Evolutionary conservation across 2,113 vertebrate genomes (phyloP).

Genomic region (Alaudala cheleensis): DNA sequence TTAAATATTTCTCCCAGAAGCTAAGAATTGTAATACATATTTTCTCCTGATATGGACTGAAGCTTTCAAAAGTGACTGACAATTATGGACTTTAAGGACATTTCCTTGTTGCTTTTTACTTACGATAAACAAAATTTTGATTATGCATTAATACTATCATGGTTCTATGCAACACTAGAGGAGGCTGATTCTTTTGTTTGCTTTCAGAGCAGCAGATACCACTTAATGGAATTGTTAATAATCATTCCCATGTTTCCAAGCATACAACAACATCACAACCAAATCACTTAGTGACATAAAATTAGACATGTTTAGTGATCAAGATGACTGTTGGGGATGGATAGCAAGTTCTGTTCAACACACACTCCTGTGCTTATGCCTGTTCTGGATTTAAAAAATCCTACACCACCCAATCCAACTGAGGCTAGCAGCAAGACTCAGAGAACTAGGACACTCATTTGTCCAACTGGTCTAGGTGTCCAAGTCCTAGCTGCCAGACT

Average conservation of each 20-base stretch:
- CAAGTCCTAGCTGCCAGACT: neutral
- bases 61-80: neutral
- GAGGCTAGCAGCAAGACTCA: neutral
- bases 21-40: neutral
- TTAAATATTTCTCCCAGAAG: neutral
- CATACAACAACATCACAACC: neutral
- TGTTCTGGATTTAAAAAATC: neutral
- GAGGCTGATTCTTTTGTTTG: neutral
- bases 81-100: neutral
- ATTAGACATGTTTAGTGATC: neutral
- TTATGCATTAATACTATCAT: neutral
- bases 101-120: neutral
- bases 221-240: neutral
- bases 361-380: accelerated
- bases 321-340: neutral
- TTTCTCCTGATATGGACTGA: neutral
- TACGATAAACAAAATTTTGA: neutral
- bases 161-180: neutral
- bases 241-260: neutral
- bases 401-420: neutral
- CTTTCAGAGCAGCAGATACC: neutral
- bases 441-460: neutral
- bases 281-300: neutral
- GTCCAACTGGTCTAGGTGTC: neutral
- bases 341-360: neutral